A percentile compares a stretch with the other conserved stretches of the same genome.
These are phyloP conservation scores for Anthopleura xanthogrammica DNA, from an alignment of 92 coral and sea anemone species.

Conservation along the genomic window DNA sequence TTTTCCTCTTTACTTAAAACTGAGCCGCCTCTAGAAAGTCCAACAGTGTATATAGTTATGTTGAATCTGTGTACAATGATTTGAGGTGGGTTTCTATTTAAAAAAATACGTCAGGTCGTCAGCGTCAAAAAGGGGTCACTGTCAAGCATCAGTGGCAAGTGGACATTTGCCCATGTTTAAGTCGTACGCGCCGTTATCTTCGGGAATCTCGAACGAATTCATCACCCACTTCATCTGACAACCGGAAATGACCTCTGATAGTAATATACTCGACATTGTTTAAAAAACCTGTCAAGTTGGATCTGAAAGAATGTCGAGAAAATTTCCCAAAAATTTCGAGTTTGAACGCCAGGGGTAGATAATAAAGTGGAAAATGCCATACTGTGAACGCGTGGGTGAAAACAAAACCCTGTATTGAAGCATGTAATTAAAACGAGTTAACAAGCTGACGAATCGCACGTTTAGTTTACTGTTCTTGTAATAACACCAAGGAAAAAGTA, in stretches of 20 bases:
- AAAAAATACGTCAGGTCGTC: background rate
- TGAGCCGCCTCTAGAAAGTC: background rate
- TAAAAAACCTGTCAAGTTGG: background rate
- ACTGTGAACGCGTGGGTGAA: conserved; percentile 8
- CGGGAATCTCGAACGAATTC: background rate
- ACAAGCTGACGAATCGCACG: background rate
- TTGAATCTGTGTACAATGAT: background rate
- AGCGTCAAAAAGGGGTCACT: background rate
- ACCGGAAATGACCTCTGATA: background rate
- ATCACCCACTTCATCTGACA: conserved; percentile 5
- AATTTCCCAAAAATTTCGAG: background rate
- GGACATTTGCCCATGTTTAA: background rate
- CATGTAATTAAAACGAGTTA: background rate
- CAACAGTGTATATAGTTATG: background rate
- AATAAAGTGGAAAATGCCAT: background rate
- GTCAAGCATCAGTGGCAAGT: background rate
- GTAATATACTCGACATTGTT: background rate
- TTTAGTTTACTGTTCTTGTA: background rate
- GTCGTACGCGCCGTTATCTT: background rate
- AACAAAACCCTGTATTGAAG: background rate
- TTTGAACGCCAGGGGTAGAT: background rate
- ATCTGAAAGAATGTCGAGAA: background rate
- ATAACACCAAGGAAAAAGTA: background rate
- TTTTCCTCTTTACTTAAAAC: background rate
- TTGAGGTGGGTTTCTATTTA: background rate